Conservation (phyloP, 2,888 invertebrate genomes). For the Rugalucina vietnamica region DNA sequence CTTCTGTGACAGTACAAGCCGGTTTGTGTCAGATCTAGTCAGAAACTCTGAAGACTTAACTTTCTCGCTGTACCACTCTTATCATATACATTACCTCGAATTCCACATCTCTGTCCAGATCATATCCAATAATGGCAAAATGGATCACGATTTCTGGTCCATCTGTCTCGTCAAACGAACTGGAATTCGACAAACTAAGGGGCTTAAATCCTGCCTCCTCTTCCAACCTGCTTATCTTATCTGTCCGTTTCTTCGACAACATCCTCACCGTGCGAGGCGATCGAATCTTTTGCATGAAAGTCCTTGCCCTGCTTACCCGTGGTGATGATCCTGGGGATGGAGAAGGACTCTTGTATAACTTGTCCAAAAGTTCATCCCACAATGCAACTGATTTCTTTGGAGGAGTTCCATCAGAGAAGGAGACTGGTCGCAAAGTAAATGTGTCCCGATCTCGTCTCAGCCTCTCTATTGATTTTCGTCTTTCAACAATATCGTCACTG, state of each 20-base stretch:
- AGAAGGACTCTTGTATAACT: slow-evolving; percentile 40
- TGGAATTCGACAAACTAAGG: slow-evolving; percentile 27
- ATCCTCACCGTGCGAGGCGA: slow-evolving; percentile 52
- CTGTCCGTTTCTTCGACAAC: slow-evolving; percentile 15
- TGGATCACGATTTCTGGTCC: slow-evolving; percentile 28
- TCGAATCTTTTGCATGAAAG: slow-evolving; percentile 47
- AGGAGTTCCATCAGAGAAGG: slow-evolving; percentile 34
- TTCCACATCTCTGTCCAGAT: slow-evolving; percentile 45
- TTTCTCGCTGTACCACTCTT: too few species aligned
- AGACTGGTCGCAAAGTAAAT: slow-evolving; percentile 35
- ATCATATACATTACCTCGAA: slow-evolving; percentile 58
- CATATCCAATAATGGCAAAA: slow-evolving; percentile 42
- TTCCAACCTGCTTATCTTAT: slow-evolving; percentile 21
- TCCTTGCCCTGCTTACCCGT: slow-evolving; percentile 25
- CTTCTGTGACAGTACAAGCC: too few species aligned
- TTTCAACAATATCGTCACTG: slow-evolving; percentile 57
- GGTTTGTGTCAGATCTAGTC: too few species aligned
- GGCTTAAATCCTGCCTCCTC: slow-evolving; percentile 62
- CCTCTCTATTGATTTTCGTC: not conserved
- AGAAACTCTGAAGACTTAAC: too few species aligned
- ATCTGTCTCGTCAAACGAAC: slow-evolving; percentile 57
- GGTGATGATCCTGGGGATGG: slow-evolving; percentile 45
- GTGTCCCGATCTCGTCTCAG: not conserved
- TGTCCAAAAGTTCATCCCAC: slow-evolving; percentile 47
- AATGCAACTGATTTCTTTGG: slow-evolving; percentile 21